Evolutionary conservation across 92 coral and sea anemone genomes (phyloP).

Genomic region (Palythoa grandis): DNA sequence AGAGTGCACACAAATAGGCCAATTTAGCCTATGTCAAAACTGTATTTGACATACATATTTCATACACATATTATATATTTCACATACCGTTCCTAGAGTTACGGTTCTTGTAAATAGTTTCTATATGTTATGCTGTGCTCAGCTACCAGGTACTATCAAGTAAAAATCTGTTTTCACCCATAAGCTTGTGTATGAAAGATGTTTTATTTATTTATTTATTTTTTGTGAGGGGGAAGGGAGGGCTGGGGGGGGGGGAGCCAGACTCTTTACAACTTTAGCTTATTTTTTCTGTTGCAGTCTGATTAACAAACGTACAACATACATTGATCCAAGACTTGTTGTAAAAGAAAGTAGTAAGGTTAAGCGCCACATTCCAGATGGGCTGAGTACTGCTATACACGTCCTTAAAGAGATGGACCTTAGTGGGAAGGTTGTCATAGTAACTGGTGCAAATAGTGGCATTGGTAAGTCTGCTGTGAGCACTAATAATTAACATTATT

Average conservation of each 20-base stretch:
- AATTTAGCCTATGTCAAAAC: too few relatives aligned
- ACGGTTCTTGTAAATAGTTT: too few relatives aligned
- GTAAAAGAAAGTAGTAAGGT: constrained; percentile 32
- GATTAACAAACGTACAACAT: constrained; percentile 63
- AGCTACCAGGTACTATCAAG: too few relatives aligned
- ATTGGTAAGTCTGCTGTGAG: constrained; percentile 60
- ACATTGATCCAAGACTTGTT: constrained; percentile 75
- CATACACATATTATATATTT: too few relatives aligned
- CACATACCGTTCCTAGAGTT: too few relatives aligned
- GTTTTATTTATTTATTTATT: too few relatives aligned
- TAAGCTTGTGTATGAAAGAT: too few relatives aligned
- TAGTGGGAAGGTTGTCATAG: constrained; percentile 73
- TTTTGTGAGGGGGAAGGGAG: too few relatives aligned
- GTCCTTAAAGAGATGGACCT: constrained; percentile 78
- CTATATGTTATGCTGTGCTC: too few relatives aligned
- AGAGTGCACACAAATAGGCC: too few relatives aligned
- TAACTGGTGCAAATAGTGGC: constrained; percentile 94
- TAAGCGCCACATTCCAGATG: constrained; percentile 54
- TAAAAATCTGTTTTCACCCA: too few relatives aligned
- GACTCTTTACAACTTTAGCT: background rate
- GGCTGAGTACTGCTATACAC: constrained; percentile 80
- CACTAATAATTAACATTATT: background rate
- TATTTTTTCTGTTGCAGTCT: constrained; percentile 41
- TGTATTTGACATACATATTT: too few relatives aligned
- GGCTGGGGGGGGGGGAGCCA: background rate